Evolutionary conservation across 2,888 invertebrate species (phyloP).

Genomic region (Ophraella communa): DNA sequence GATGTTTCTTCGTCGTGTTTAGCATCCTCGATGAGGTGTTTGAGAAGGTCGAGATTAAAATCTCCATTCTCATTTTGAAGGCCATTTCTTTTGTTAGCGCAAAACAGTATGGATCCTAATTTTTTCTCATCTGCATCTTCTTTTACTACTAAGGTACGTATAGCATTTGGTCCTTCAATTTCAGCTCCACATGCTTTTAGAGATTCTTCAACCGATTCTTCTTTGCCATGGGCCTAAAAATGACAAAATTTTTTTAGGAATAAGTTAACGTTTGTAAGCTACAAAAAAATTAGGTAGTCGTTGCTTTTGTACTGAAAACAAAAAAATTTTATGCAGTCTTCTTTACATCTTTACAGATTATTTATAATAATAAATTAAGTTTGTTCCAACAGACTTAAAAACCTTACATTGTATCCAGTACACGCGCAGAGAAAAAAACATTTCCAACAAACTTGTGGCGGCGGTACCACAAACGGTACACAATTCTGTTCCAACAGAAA

Average conservation of each 20-base stretch:
- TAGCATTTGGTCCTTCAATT: neutral
- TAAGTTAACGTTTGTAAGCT: too few species aligned
- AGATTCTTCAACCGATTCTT: neutral
- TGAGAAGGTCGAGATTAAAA: neutral
- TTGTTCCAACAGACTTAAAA: too few species aligned
- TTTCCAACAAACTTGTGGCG: too few species aligned
- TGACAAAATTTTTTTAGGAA: neutral
- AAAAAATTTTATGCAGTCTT: too few species aligned
- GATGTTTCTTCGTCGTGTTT: neutral
- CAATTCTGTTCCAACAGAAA: too few species aligned
- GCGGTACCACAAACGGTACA: too few species aligned
- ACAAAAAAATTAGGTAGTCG: too few species aligned
- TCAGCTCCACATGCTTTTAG: neutral
- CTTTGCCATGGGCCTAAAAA: neutral
- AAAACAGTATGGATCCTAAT: neutral
- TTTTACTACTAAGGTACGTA: neutral
- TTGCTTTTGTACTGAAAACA: too few species aligned
- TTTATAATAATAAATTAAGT: too few species aligned
- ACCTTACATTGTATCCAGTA: too few species aligned
- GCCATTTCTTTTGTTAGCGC: neutral
- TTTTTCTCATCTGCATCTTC: neutral
- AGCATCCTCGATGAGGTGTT: neutral
- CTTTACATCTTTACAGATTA: too few species aligned
- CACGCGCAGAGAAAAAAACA: too few species aligned
- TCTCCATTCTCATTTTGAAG: neutral